These are phyloP conservation scores for Prionailurus viverrinus DNA, from an alignment of 2,113 vertebrate genomes.

Conservation along the genomic window DNA sequence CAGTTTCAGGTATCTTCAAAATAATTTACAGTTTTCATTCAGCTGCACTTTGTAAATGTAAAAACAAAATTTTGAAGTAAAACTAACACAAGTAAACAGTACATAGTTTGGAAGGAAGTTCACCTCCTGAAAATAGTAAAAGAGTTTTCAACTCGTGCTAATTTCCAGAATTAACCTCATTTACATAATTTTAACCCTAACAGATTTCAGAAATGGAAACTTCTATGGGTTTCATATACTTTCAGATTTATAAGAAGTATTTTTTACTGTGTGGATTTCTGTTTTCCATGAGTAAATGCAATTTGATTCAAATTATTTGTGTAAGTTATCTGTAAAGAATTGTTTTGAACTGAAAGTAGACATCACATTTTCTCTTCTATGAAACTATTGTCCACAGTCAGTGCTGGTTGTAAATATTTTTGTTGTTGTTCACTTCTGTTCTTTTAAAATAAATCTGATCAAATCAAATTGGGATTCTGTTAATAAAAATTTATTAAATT, in stretches of 20 bases:
- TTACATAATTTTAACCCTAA: slow-evolving; percentile 35
- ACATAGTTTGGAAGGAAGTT: background rate
- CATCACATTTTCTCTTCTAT: slow-evolving; percentile 37
- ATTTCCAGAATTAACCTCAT: slow-evolving; percentile 3
- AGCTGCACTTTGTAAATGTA: background rate
- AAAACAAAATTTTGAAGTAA: slow-evolving; percentile 16
- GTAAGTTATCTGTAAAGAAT: background rate
- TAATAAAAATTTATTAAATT: background rate
- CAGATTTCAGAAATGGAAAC: slow-evolving; percentile 39
- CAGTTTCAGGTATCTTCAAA: background rate
- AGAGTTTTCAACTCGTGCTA: background rate
- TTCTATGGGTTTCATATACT: background rate
- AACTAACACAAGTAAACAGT: background rate
- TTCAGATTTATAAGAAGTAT: slow-evolving; percentile 39
- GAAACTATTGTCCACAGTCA: background rate
- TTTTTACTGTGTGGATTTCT: background rate
- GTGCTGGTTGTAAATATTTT: background rate
- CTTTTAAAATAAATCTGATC: slow-evolving; percentile 54
- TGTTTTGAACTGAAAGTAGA: slow-evolving; percentile 16
- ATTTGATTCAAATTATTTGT: slow-evolving; percentile 1
- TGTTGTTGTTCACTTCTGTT: background rate
- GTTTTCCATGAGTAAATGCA: background rate
- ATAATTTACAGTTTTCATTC: slow-evolving; percentile 24
- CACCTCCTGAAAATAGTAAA: background rate
- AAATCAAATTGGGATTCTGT: background rate